Percentiles rank a stretch among this genome's conserved stretches.
Evolutionary conservation across 1,140 invertebrate species (phyloP).

Genomic region (Neodiprion fabricii): DNA sequence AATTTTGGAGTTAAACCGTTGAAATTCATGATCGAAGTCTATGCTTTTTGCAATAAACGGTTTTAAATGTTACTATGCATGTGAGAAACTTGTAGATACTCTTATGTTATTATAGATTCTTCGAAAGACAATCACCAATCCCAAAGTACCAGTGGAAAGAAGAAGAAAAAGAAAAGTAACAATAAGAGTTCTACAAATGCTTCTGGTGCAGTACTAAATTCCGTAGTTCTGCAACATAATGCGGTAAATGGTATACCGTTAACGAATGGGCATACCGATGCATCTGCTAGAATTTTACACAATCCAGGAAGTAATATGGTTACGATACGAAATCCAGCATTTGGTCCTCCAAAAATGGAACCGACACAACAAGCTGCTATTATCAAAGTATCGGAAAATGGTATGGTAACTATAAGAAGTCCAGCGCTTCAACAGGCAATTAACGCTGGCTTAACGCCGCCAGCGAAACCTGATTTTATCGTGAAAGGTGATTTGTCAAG

Average conservation of each 20-base stretch:
- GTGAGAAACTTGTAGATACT: not conserved
- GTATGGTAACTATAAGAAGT: conserved; percentile 83
- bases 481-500: conserved; percentile 48
- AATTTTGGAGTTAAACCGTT: conserved; percentile 21
- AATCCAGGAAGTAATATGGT: conserved; percentile 71
- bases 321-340: conserved; percentile 73
- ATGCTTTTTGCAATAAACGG: not conserved
- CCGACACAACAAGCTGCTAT: conserved; percentile 67
- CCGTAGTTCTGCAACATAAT: not conserved
- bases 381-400: conserved; percentile 72
- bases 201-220: conserved; percentile 10
- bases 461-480: conserved; percentile 56
- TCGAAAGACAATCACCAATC: conserved; percentile 35
- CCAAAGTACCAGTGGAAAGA: conserved; percentile 46
- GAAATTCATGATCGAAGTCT: conserved; percentile 16
- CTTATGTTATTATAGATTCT: conserved; percentile 26
- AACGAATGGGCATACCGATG: conserved; percentile 28
- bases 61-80: not conserved
- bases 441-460: conserved; percentile 53
- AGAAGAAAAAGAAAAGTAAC: conserved; percentile 69
- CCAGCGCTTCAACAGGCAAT: conserved; percentile 65
- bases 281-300: conserved; percentile 53
- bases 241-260: conserved; percentile 15
- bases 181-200: conserved; percentile 45
- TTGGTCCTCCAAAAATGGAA: conserved; percentile 67